Base-by-base conservation (phyloP, 2,113 vertebrate species). In the Macheiramphus alcinus region DNA sequence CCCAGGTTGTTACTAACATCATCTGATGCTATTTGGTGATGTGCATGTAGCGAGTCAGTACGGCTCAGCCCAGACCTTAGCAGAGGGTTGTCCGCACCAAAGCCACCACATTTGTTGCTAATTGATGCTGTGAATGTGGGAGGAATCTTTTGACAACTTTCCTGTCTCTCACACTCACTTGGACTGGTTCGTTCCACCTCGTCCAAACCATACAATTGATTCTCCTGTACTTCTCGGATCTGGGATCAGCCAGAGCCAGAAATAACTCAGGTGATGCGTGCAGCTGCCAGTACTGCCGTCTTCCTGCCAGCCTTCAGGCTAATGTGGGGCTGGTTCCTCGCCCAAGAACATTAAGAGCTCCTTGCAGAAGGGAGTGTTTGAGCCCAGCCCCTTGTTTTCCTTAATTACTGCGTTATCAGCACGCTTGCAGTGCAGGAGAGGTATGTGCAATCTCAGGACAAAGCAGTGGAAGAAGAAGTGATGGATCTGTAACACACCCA, bases 391-490 rank as follows among this genome's bases (percentile, higher is more conserved):
- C 81, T 93, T 42, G 97, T 97, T 98, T 75, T 97, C 98, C 98
- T 99, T 99, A 98, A 99, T 72, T 13, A 45, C 22, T 53, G 48
- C 31, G 17, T 86, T 82, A 81, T 72, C 97, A 99, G 99, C 91
- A 98, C 99, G 2, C 98, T 99, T 66, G 99, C 98, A 40, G 98
- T 99, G 90, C 99, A 99, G 96, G 99, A 99, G 96, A 99, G 97
- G 95, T 99, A 99, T 94, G 94, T 99, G 92, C 97, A 98, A 80
- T 93, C 98, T 38, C 91, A 97, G 59, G 98, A 98, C 83, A 98
- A 98, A 96, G 98, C 98, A 0, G 96, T 99, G 96, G 98, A 99
- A 76, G 99, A 99, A 88, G 99, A 99, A 97, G 96, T 98, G 86
- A 99, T 98, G 98, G 98, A 99, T 71, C 42, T 96, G 45, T 94